Conservation (phyloP, 2,797 vertebrate species). For the Aeoliscus strigatus region DNA sequence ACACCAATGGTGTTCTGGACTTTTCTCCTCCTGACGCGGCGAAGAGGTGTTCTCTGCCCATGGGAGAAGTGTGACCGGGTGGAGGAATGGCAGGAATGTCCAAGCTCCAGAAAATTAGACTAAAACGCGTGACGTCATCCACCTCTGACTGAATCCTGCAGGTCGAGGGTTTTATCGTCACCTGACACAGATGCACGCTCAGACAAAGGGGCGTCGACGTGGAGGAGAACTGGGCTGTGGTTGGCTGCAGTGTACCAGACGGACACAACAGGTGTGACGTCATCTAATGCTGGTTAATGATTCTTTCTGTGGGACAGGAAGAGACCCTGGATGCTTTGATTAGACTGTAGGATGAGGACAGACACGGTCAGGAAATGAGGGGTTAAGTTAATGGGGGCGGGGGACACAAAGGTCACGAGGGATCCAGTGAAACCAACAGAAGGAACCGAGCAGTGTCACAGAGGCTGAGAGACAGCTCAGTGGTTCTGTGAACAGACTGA, state of each 20-base stretch:
- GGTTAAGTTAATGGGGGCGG: too few species aligned
- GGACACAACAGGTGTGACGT: conserved; percentile 8
- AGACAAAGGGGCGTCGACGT: conserved; percentile 2
- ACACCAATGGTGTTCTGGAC: too few species aligned
- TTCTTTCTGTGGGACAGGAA: conserved; percentile 1
- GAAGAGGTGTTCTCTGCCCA: too few species aligned
- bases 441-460: too few species aligned
- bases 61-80: conserved; percentile 57
- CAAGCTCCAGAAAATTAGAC: conserved; percentile 27
- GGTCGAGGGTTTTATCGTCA: too few species aligned
- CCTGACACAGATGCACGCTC: neutral
- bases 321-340: neutral
- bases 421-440: too few species aligned
- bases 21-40: conserved; percentile 24
- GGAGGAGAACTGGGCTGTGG: conserved; percentile 4
- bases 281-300: conserved; percentile 26
- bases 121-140: conserved; percentile 16
- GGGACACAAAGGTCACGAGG: too few species aligned
- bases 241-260: conserved; percentile 6
- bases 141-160: too few species aligned
- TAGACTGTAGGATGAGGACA: neutral
- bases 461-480: too few species aligned
- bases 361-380: neutral
- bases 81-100: conserved; percentile 67
- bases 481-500: too few species aligned